A percentile compares a stretch with the other conserved stretches of the same genome.
Conservation (phyloP, 2,888 invertebrate genomes). For the Drosophila mettleri region DNA sequence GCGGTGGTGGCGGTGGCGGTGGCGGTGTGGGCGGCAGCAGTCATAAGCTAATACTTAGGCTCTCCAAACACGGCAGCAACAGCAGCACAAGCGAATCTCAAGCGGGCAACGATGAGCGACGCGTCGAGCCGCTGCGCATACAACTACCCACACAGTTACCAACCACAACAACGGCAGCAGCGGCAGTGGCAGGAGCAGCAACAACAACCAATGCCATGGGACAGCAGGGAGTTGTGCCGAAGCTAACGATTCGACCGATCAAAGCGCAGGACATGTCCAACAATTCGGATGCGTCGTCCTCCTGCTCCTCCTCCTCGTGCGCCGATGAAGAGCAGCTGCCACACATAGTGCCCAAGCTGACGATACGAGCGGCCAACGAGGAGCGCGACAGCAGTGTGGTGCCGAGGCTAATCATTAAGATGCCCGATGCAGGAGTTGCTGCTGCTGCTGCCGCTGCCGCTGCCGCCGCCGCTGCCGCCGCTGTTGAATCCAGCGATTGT, state of each 20-base stretch:
- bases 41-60: constrained; percentile 72
- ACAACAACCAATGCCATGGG: constrained; percentile 3
- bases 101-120: constrained; percentile 71
- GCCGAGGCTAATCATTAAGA: constrained; percentile 84
- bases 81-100: constrained; percentile 64
- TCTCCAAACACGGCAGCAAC: constrained; percentile 52
- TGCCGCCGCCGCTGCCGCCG: neutral
- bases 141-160: constrained; percentile 75
- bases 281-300: constrained; percentile 72
- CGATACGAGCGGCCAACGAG: constrained; percentile 83
- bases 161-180: constrained; percentile 14
- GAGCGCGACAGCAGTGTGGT: constrained; percentile 81
- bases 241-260: constrained; percentile 82
- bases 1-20: constrained; percentile 35
- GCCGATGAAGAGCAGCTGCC: constrained; percentile 68
- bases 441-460: constrained; percentile 9
- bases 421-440: constrained; percentile 66
- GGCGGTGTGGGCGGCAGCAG: constrained; percentile 33
- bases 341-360: constrained; percentile 85
- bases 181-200: neutral
- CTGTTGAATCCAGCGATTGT: constrained; percentile 21
- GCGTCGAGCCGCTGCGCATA: constrained; percentile 85
- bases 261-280: constrained; percentile 57
- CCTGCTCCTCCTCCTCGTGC: constrained; percentile 79
- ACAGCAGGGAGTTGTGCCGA: constrained; percentile 63